Conservation (phyloP, 37 sponge, comb jelly and placozoan species). For the Diacarnus erythraeanus region DNA sequence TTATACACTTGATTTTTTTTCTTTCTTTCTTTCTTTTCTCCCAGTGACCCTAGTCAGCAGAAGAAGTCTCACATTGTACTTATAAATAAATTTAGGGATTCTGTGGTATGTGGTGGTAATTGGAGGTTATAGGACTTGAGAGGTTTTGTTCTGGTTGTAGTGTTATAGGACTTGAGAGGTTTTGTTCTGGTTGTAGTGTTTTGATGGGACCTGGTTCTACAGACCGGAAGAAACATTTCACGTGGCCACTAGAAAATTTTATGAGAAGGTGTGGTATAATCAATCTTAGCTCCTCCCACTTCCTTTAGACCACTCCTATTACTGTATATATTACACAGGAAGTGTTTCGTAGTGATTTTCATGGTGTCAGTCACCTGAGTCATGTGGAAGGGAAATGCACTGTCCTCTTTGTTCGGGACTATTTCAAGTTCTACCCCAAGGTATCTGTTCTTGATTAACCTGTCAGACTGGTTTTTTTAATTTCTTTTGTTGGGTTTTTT, state of each 20-base stretch:
- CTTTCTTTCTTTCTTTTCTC: neutral
- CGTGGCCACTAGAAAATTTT: constrained; percentile 75
- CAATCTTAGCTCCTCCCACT: neutral
- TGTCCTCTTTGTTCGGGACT: constrained; percentile 72
- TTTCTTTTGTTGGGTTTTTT: neutral
- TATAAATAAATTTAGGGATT: constrained; percentile 76
- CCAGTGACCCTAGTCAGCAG: constrained; percentile 11
- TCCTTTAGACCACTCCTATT: neutral
- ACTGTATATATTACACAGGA: constrained; percentile 44
- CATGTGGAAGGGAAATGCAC: constrained; percentile 53
- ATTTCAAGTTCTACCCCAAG: constrained; percentile 56
- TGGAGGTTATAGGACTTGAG: neutral
- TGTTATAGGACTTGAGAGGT: neutral
- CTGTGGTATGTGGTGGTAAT: neutral
- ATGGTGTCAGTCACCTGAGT: constrained; percentile 33
- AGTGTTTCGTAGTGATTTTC: constrained; percentile 83
- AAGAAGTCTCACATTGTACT: constrained; percentile 60
- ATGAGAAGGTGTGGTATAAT: constrained; percentile 45
- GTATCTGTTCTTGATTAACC: constrained; percentile 12
- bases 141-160: neutral
- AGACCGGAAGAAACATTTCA: constrained; percentile 91
- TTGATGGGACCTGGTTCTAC: constrained; percentile 84
- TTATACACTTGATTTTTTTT: neutral
- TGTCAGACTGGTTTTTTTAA: neutral
- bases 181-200: constrained; percentile 58